Percentiles rank a stretch among this genome's conserved stretches.
Conservation (phyloP, 1,140 invertebrate genomes). For the Phymorhynchus buccinoides region DNA sequence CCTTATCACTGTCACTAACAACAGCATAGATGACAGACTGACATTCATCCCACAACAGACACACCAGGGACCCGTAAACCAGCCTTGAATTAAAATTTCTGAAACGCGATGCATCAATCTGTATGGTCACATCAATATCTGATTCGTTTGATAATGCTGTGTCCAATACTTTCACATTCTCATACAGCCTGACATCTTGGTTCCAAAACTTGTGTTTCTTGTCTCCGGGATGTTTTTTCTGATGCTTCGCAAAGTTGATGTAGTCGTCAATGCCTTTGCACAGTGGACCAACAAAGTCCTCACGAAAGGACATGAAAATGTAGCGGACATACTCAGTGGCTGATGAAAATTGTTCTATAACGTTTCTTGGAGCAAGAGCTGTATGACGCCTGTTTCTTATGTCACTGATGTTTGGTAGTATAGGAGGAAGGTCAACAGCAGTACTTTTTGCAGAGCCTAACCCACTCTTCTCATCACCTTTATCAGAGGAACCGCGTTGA, state of each 20-base stretch:
- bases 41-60: slow-evolving; percentile 82
- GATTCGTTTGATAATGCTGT: slow-evolving; percentile 35
- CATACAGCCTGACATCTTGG: slow-evolving; percentile 53
- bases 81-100: slow-evolving; percentile 76
- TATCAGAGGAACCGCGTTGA: no score
- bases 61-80: slow-evolving; percentile 82
- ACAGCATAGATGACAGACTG: slow-evolving; percentile 80
- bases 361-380: neutral
- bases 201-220: slow-evolving; percentile 33
- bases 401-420: slow-evolving; percentile 16
- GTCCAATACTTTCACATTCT: slow-evolving; percentile 54
- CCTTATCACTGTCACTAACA: slow-evolving; percentile 77
- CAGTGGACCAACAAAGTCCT: slow-evolving; percentile 77
- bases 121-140: slow-evolving; percentile 54
- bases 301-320: slow-evolving; percentile 82
- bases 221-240: no score
- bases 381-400: neutral
- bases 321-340: slow-evolving; percentile 81
- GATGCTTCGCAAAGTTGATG: neutral
- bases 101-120: slow-evolving; percentile 59
- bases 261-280: slow-evolving; percentile 62
- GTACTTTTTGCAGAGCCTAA: neutral
- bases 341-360: slow-evolving; percentile 22
- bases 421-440: neutral
- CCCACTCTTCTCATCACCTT: neutral